Percentiles rank a stretch among this genome's conserved stretches.
These are phyloP conservation scores for Nemurella pictetii DNA, from an alignment of 2,888 invertebrate genomes.

Conservation along the genomic window DNA sequence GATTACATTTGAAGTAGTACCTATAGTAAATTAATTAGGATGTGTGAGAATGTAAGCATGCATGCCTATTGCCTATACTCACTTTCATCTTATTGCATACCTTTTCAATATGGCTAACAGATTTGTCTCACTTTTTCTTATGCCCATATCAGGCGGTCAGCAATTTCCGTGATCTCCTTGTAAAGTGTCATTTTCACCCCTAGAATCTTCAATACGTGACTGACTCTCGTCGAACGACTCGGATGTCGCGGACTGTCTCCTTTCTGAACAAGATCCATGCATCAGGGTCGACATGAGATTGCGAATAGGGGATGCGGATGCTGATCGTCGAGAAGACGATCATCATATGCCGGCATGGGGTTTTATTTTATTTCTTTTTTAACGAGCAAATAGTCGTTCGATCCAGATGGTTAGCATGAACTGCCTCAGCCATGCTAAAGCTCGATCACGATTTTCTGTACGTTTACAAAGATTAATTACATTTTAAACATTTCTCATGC, in stretches of 20 bases:
- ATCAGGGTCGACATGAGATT: background rate
- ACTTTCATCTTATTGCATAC: too few relatives aligned
- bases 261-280: background rate
- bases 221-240: background rate
- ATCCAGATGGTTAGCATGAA: background rate
- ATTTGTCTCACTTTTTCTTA: background rate
- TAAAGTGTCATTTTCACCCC: background rate
- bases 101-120: background rate
- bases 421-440: background rate
- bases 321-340: background rate
- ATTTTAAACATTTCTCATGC: background rate
- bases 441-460: background rate
- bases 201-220: background rate
- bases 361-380: background rate
- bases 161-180: background rate
- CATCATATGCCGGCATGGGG: background rate
- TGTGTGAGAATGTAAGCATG: background rate
- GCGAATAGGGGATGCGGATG: background rate
- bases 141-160: background rate
- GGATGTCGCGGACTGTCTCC: background rate
- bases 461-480: background rate
- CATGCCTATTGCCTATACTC: background rate
- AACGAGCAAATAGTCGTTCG: background rate
- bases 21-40: background rate
- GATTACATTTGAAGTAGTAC: background rate